Percentiles rank a stretch among this genome's conserved stretches.
These are phyloP conservation scores for Halocaridina rubra DNA, from an alignment of 2,888 invertebrate genomes.

Conservation along the genomic window DNA sequence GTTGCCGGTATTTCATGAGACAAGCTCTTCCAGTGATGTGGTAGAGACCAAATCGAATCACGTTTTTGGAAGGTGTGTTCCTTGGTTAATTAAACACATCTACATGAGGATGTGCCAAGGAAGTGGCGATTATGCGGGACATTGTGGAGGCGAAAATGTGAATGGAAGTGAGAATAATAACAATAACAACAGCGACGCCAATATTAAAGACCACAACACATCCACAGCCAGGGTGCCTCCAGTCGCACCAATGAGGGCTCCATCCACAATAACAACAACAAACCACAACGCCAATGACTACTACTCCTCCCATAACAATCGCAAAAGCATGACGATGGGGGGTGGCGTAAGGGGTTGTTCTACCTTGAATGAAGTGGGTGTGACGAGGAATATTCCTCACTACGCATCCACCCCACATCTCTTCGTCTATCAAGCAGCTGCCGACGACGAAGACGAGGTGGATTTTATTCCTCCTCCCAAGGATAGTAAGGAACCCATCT, in stretches of 20 bases:
- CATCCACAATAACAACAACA: neutral
- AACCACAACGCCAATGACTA: no score
- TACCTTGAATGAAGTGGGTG: conserved; percentile 59
- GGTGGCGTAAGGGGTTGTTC: conserved; percentile 59
- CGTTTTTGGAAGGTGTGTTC: neutral
- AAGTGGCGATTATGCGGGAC: conserved; percentile 18
- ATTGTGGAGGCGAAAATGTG: neutral
- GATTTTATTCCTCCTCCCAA: conserved; percentile 17
- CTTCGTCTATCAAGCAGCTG: conserved; percentile 63
- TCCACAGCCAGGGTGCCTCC: neutral
- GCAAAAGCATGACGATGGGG: conserved; percentile 52
- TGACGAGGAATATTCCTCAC: conserved; percentile 48
- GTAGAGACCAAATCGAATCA: neutral
- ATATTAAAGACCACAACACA: neutral
- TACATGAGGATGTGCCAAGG: conserved; percentile 44
- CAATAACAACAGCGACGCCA: conserved; percentile 2
- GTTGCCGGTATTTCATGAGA: neutral
- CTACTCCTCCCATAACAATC: neutral
- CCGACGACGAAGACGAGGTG: conserved; percentile 59
- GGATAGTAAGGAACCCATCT: conserved; percentile 61
- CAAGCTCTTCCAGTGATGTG: neutral
- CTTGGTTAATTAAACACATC: no score
- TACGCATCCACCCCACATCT: conserved; percentile 64
- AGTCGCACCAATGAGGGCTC: neutral
- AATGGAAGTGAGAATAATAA: neutral